phyloP scores from a whole-genome alignment of 2,113 vertebrate genomes.

The Scopus umbretta region DNA sequence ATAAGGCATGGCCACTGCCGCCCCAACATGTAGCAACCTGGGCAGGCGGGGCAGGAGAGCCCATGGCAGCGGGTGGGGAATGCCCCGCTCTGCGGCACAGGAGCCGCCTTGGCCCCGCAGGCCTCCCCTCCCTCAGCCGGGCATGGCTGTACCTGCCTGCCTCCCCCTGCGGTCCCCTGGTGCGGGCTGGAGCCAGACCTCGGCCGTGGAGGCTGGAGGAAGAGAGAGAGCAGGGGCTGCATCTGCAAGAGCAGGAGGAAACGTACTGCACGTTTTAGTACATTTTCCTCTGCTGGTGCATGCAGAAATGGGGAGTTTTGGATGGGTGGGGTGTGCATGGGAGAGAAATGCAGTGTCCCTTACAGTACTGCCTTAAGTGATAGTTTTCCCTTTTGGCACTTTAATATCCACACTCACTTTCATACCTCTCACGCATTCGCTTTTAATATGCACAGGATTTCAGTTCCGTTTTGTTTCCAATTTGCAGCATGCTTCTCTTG shows the following conservation, averaged over 20 bases:
- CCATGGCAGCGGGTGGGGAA: background rate
- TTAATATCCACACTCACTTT: background rate
- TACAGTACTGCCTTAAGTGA: no score
- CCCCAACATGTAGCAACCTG: background rate
- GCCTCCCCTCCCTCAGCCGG: background rate
- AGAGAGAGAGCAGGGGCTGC: fast-evolving
- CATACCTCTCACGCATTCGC: background rate
- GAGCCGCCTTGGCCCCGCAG: background rate
- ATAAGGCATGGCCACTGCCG: background rate
- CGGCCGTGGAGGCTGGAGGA: background rate
- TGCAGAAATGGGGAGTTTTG: background rate
- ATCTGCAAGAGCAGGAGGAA: background rate
- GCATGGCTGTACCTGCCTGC: background rate
- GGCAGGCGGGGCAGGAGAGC: background rate
- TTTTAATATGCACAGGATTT: background rate
- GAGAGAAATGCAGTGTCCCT: background rate
- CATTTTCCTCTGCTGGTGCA: background rate
- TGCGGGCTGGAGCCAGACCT: background rate
- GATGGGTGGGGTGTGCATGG: fast-evolving
- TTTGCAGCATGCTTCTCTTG: slow-evolving; percentile 6
- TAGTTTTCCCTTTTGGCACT: background rate
- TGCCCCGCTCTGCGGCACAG: background rate
- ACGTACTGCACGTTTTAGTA: fast-evolving
- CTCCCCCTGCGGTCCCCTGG: background rate
- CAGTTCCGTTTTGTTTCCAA: background rate